Base-by-base conservation (phyloP, 2,888 invertebrate genomes). In the Pycnomerus fuliginosus region DNA sequence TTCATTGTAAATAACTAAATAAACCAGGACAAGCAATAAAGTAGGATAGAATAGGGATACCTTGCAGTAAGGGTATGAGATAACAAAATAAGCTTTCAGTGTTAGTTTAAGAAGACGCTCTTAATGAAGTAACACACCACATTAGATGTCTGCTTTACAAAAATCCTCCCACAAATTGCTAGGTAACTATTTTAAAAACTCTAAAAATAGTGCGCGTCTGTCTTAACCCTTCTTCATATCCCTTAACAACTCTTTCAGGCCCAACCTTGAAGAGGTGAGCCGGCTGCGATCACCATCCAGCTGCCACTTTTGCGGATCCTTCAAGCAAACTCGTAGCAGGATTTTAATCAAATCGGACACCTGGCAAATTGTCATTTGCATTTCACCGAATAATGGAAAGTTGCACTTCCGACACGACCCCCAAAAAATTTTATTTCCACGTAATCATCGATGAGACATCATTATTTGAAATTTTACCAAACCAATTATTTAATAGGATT, bases 151-250 rank as follows among this genome's bases (percentile, higher is more conserved):
- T 62, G 58, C 58, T 62, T 59, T 59, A 60, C 57, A 63, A 64
- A n/a, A 50, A 68, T 69, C 61, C 61, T 66, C 53, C 55, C 61
- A 62, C 61, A 61, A 59, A 62, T 62, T 59, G 53, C 55, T 60
- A 62, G 60, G 62, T 64, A 61, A 64, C 66, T 69, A 68, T 68
- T 68, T 68, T 67, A 67, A 63, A 65, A 63, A 56, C 56, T 57
- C 65, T 65, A 68, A 65, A 69, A 68, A 69, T 68, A 68, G 65
- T 60, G 56, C 54, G 55, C 53, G 63, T 61, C 64, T 63, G 58
- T 51, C 54, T 60, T 61, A 62, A 62, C 62, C 62, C 62, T 61
- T 62, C 50, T 43, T 40, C 37, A 33, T 11, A 47, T 47, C 41
- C 48, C 40, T 54, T 50, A 55, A 57, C 31, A 35, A 34, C 34